phyloP scores from a whole-genome alignment of 2,888 invertebrate species.

The Aporophyla lueneburgensis region DNA sequence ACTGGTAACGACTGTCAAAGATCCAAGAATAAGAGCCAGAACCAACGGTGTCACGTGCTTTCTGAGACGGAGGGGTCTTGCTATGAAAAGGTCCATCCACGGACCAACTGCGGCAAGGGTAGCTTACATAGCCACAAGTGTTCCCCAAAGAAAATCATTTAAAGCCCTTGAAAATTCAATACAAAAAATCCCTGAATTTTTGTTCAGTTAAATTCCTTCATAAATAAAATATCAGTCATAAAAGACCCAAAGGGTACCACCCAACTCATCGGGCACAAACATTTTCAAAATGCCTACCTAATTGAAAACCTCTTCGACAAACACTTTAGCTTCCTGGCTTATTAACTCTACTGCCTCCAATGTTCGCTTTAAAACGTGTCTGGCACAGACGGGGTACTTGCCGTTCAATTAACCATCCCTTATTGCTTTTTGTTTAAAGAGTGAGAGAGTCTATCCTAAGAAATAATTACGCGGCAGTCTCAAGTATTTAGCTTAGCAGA shows the following conservation, averaged over 20 bases:
- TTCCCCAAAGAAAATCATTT: not conserved
- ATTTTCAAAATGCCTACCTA: slow-evolving; percentile 45
- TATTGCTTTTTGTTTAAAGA: slow-evolving; percentile 69
- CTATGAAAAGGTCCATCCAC: too few relatives aligned
- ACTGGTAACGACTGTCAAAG: too few relatives aligned
- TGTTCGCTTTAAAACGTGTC: slow-evolving; percentile 61
- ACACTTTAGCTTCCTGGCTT: slow-evolving; percentile 47
- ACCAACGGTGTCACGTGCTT: too few relatives aligned
- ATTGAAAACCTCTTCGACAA: slow-evolving; percentile 48
- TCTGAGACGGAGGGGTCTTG: too few relatives aligned
- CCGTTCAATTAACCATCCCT: slow-evolving; percentile 68
- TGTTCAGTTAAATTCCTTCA: not conserved
- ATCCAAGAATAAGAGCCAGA: too few relatives aligned
- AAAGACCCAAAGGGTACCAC: not conserved
- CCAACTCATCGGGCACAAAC: slow-evolving; percentile 31
- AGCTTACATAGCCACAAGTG: too few relatives aligned
- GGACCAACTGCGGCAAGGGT: too few relatives aligned
- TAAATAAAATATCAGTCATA: not conserved
- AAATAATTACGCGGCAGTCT: slow-evolving; percentile 75
- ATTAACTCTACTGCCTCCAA: slow-evolving; percentile 49
- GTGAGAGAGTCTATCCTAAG: slow-evolving; percentile 66
- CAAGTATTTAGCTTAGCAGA: slow-evolving; percentile 79
- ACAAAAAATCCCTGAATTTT: not conserved
- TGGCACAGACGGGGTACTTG: slow-evolving; percentile 48
- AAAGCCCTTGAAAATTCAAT: not conserved